Evolutionary conservation across 1,140 invertebrate genomes (phyloP).

Genomic region (Ericerus pela): DNA sequence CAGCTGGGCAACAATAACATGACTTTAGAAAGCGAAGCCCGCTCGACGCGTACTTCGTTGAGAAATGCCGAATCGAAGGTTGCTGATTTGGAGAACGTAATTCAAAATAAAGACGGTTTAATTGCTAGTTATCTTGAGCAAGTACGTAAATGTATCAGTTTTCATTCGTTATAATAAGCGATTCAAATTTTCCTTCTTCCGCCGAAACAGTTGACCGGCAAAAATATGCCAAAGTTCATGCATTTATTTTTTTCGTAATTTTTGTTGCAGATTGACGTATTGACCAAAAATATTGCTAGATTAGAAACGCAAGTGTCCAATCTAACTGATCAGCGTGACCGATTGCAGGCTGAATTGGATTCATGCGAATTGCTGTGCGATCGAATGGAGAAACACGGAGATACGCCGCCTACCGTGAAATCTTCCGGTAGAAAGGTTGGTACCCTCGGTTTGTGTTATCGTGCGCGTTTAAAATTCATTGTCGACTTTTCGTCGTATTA

Average conservation of each 20-base stretch:
- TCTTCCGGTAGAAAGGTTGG: neutral
- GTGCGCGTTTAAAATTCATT: no score
- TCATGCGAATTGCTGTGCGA: neutral
- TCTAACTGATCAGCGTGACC: neutral
- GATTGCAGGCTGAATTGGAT: neutral
- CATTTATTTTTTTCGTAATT: neutral
- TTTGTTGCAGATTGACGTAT: neutral
- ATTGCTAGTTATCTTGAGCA: slow-evolving; percentile 39
- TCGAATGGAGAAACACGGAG: neutral
- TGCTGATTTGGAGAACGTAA: slow-evolving; percentile 35
- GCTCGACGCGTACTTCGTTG: slow-evolving; percentile 39
- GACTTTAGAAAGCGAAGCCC: slow-evolving; percentile 50
- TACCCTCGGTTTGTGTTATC: no score
- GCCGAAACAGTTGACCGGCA: no score
- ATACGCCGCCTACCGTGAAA: neutral
- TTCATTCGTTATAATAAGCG: no score
- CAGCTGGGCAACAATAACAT: slow-evolving; percentile 55
- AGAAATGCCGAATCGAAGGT: slow-evolving; percentile 36
- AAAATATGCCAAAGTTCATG: neutral
- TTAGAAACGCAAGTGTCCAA: neutral
- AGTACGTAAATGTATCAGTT: slow-evolving; percentile 28
- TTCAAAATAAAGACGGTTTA: slow-evolving; percentile 35
- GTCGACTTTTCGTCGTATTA: no score
- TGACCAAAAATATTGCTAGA: neutral
- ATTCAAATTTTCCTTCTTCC: neutral